These are phyloP conservation scores for Metridium senile DNA, from an alignment of 92 coral and sea anemone genomes.

Conservation along the genomic window DNA sequence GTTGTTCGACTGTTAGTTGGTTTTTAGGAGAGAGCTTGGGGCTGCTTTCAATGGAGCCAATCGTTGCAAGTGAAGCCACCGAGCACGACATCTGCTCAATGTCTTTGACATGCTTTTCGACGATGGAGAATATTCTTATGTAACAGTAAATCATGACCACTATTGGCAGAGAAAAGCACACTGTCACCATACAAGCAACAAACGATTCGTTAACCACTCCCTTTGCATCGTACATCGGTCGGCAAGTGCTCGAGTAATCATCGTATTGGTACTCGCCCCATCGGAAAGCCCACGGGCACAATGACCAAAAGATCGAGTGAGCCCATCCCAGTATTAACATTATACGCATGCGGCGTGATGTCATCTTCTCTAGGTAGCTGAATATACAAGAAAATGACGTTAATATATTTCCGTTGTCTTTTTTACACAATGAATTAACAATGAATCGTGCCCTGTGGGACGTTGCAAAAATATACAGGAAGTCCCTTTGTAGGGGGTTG, in stretches of 20 bases:
- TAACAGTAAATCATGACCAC: conserved; percentile 50
- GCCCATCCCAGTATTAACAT: conserved; percentile 46
- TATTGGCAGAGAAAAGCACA: conserved; percentile 47
- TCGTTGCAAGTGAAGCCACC: conserved; percentile 24
- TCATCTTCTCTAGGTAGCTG: conserved; percentile 52
- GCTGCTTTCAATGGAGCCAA: conserved; percentile 10
- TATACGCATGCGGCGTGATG: conserved; percentile 40
- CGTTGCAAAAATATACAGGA: too few relatives aligned
- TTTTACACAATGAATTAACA: too few relatives aligned
- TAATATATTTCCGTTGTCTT: not conserved
- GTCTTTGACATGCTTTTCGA: conserved; percentile 36
- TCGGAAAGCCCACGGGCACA: conserved; percentile 36
- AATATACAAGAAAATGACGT: not conserved
- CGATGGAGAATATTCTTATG: conserved; percentile 47
- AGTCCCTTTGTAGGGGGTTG: too few relatives aligned
- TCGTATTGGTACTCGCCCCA: conserved; percentile 57
- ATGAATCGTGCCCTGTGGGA: too few relatives aligned
- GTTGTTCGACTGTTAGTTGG: conserved; percentile 5
- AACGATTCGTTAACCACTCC: conserved; percentile 37
- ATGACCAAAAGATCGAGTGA: conserved; percentile 63
- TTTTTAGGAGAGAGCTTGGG: not conserved
- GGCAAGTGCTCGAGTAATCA: conserved; percentile 51
- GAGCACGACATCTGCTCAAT: conserved; percentile 42
- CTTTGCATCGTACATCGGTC: conserved; percentile 58
- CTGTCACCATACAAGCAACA: conserved; percentile 27